Evolutionary conservation across 1,140 invertebrate genomes (phyloP).

Genomic region (Bombus terrestris): DNA sequence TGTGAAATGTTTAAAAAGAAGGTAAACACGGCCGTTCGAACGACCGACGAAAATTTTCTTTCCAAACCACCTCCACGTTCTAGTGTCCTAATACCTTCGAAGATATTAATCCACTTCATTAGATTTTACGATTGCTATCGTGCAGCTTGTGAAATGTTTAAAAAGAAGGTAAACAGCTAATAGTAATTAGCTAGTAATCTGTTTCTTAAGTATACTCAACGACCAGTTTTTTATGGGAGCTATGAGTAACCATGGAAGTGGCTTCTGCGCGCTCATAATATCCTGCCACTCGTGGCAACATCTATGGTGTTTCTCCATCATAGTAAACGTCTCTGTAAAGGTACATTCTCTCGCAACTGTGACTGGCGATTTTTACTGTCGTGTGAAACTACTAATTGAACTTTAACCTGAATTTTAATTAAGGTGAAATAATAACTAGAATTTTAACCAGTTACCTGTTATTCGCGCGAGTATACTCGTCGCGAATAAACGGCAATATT

Average conservation of each 20-base stretch:
- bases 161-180: too few relatives aligned
- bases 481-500: too few relatives aligned
- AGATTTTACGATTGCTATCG: neutral
- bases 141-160: neutral
- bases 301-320: constrained; percentile 54
- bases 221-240: neutral
- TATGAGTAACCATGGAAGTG: neutral
- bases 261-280: constrained; percentile 33
- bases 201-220: neutral
- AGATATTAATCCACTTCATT: constrained; percentile 47
- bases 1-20: neutral
- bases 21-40: neutral
- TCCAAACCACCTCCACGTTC: neutral
- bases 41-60: constrained; percentile 12
- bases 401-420: too few relatives aligned
- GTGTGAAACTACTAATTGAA: too few relatives aligned
- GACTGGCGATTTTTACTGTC: too few relatives aligned
- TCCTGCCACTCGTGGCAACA: constrained; percentile 40
- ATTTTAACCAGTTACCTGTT: too few relatives aligned
- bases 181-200: too few relatives aligned
- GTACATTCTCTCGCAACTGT: too few relatives aligned
- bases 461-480: too few relatives aligned
- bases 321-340: neutral
- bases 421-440: too few relatives aligned
- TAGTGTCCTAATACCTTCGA: constrained; percentile 22